Evolutionary conservation across 2,797 vertebrate genomes (phyloP).

Genomic region (Chloroceryle amazona): DNA sequence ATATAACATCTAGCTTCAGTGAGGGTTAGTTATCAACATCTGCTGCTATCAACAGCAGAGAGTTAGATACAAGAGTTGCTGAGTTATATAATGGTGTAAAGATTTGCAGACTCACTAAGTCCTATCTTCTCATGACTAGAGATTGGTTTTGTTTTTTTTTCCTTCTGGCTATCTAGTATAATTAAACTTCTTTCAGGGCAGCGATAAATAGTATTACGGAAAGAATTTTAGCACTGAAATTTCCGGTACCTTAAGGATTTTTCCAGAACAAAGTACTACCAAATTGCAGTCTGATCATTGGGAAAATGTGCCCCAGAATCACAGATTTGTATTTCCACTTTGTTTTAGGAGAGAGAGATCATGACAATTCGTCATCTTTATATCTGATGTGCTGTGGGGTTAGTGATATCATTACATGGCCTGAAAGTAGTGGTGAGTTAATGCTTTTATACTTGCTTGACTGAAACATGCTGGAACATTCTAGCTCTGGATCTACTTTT

Average conservation of each 20-base stretch:
- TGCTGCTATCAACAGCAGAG: neutral
- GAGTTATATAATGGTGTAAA: neutral
- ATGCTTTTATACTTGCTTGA: neutral
- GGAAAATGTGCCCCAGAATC: neutral
- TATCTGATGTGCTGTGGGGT: neutral
- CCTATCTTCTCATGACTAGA: neutral
- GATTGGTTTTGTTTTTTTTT: neutral
- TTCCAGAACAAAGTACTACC: neutral
- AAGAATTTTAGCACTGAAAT: neutral
- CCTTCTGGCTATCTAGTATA: neutral
- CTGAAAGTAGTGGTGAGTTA: neutral
- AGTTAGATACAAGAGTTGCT: neutral
- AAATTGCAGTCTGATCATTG: neutral
- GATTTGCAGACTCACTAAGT: slow-evolving; percentile 7
- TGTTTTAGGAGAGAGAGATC: neutral
- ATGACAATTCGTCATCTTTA: neutral
- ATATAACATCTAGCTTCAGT: neutral
- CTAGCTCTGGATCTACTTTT: neutral
- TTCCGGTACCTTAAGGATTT: neutral
- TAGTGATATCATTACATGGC: neutral
- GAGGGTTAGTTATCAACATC: neutral
- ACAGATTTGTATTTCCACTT: neutral
- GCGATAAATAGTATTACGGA: neutral
- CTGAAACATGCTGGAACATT: neutral
- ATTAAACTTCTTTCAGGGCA: neutral